Conservation (phyloP, 2,797 vertebrate species). For the Pseudochirops corinnae region DNA sequence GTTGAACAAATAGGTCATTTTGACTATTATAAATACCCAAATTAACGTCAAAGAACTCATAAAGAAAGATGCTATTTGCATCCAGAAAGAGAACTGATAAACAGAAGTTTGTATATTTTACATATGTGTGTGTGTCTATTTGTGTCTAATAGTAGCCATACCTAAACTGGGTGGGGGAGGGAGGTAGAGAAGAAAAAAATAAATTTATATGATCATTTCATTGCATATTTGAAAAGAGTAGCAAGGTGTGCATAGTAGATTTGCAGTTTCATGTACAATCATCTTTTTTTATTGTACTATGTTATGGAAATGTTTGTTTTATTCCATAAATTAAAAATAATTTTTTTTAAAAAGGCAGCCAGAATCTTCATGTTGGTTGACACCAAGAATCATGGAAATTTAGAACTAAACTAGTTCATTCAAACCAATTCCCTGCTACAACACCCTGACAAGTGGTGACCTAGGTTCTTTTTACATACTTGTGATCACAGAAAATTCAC, state of each 20-base stretch:
- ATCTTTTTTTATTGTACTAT: background rate
- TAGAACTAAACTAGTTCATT: background rate
- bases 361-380: background rate
- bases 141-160: background rate
- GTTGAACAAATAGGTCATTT: background rate
- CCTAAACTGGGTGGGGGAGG: rapidly evolving
- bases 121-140: background rate
- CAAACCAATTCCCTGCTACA: background rate
- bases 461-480: background rate
- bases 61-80: background rate
- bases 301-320: background rate
- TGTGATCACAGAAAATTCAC: background rate
- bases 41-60: background rate
- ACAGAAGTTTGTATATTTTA: background rate
- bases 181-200: background rate
- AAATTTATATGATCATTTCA: background rate
- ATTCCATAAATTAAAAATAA: background rate
- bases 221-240: background rate
- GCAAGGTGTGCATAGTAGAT: background rate
- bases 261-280: background rate
- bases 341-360: background rate
- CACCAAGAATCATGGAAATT: background rate
- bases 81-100: background rate
- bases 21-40: background rate
- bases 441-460: background rate